Evolutionary conservation across 92 coral and sea anemone species (phyloP), one percentile per base, ranked within the genome.

Genomic region (Palythoa heliodiscus): DNA sequence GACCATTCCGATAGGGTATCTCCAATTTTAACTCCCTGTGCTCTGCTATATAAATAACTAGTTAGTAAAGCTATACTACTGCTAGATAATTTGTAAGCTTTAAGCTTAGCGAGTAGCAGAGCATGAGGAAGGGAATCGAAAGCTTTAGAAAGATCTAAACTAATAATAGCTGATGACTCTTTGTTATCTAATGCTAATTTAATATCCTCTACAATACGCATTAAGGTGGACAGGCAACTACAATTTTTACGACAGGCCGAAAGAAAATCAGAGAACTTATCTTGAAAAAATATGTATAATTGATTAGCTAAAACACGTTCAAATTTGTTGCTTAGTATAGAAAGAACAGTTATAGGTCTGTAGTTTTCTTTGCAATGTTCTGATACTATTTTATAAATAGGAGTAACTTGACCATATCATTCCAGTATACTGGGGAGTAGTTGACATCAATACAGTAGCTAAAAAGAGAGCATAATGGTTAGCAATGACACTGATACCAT

Each of bases 351-450:
- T 71, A 87, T 82, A 73, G 90, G 90, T 83, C 90, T 74, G 67
- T 87, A 87, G 75, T 87, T 87, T 60, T 70, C 67, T 55, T 82
- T 87, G 52, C 73, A 82, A 73, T 82, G 54, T 87, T 87, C 87
- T 80, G 67, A 53, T 38, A 83, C 87, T 16, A 73, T 82, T 73
- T 82, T 73, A 25, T 63, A 73, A 37, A 82, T 76, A 37, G 87
- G 90, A 71, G 87, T 87, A 73, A 87, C 73, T 74, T 82, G 90
- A 76, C 87, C 87, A 39, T 58, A 82, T 81, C n/a, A n/a, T 87
- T 82, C 90, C 83, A 87, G 53, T 68, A 82, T 75, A 73, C 29
- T 37, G 90, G 90, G 71, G 72, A 74, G 43, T 77, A 70, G 52
- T 70, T 58, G 50, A 71, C 75, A 29, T 23, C 52, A 80, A 87